Conservation (phyloP, 2,888 invertebrate genomes). For the Bhutanitis thaidina region DNA sequence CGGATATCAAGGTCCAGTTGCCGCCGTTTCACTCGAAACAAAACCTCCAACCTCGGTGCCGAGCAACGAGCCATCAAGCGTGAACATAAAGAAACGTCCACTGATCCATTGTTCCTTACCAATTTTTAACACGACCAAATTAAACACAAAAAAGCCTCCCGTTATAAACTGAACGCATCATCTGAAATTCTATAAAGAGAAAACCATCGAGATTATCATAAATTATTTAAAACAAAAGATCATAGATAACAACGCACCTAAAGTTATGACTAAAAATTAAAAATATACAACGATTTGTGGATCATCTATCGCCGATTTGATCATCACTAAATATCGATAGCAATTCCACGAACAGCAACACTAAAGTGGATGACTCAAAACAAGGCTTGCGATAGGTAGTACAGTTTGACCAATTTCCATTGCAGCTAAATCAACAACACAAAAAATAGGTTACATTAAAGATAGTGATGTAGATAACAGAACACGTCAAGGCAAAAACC, state of each 20-base stretch:
- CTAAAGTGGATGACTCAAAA: slow-evolving; percentile 1
- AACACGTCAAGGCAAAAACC: slow-evolving; percentile 24
- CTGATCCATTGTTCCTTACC: slow-evolving; percentile 21
- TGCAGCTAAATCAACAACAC: slow-evolving; percentile 14
- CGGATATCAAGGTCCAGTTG: slow-evolving; percentile 78
- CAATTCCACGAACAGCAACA: slow-evolving; percentile 1
- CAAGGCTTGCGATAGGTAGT: neutral
- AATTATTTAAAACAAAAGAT: too few relatives aligned
- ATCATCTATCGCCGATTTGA: neutral
- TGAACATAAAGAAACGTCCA: slow-evolving; percentile 27
- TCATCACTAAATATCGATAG: neutral
- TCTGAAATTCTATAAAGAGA: too few relatives aligned
- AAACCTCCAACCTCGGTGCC: slow-evolving; percentile 40
- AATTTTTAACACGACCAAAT: neutral
- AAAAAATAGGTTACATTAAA: slow-evolving; percentile 20
- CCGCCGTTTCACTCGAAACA: slow-evolving; percentile 69
- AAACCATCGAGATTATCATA: too few relatives aligned
- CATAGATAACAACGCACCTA: too few relatives aligned
- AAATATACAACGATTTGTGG: too few relatives aligned
- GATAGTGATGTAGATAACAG: slow-evolving; percentile 20
- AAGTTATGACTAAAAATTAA: too few relatives aligned
- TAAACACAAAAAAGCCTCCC: too few relatives aligned
- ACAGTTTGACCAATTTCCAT: slow-evolving; percentile 5
- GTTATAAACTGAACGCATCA: neutral
- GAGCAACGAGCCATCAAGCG: slow-evolving; percentile 31